Evolutionary conservation across 1,140 invertebrate species (phyloP).

Genomic region (Ceratoteleas bidentatus): DNA sequence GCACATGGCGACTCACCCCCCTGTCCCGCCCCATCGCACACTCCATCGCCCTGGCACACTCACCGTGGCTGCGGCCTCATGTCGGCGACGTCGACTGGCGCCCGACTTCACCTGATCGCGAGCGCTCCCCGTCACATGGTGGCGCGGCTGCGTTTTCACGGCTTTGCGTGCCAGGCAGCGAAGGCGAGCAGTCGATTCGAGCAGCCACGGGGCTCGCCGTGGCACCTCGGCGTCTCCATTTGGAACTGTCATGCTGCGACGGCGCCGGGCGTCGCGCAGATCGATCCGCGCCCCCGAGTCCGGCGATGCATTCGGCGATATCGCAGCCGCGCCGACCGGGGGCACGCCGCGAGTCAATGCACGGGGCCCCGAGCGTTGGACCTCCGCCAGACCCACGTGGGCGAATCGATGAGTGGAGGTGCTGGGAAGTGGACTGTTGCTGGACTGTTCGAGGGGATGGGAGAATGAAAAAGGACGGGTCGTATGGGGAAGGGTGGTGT

Average conservation of each 20-base stretch:
- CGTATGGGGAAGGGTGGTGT: too few relatives aligned
- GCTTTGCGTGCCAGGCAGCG: constrained; percentile 26
- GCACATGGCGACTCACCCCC: background rate
- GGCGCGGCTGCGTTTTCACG: constrained; percentile 30
- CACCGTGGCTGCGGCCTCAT: constrained; percentile 58
- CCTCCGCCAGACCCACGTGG: background rate
- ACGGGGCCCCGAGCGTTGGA: constrained; percentile 9
- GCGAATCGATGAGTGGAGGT: background rate
- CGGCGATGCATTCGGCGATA: constrained; percentile 54
- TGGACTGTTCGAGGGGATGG: too few relatives aligned
- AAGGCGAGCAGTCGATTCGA: constrained; percentile 47
- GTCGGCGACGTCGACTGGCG: constrained; percentile 34
- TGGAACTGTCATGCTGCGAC: constrained; percentile 65
- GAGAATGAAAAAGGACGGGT: too few relatives aligned
- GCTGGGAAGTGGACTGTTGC: background rate
- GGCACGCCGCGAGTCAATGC: constrained; percentile 28
- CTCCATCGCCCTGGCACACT: constrained; percentile 20
- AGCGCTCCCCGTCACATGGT: constrained; percentile 46
- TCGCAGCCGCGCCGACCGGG: constrained; percentile 46
- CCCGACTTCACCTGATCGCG: constrained; percentile 51
- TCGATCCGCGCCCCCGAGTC: constrained; percentile 57
- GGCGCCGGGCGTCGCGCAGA: constrained; percentile 62
- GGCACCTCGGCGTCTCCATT: constrained; percentile 64
- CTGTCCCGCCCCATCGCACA: constrained; percentile 18
- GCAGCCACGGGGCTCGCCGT: constrained; percentile 51